Evolutionary conservation across 2,113 vertebrate species (phyloP).

Genomic region (Tenebrosternarchus preto): DNA sequence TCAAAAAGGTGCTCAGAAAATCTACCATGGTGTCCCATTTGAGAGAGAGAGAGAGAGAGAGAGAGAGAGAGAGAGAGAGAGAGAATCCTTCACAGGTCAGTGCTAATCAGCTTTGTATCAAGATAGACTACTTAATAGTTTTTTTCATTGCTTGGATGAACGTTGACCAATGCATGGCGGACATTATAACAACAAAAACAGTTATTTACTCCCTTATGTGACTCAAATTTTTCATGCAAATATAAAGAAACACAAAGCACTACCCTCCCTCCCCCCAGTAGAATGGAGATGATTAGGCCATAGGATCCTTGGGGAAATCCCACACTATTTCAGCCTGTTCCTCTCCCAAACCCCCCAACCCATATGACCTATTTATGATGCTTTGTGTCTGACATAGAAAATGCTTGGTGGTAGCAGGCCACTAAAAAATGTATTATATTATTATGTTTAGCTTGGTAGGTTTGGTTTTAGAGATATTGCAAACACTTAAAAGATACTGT

Average conservation of each 20-base stretch:
- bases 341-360: neutral
- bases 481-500: neutral
- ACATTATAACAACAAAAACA: too few species aligned
- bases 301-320: slow-evolving; percentile 10
- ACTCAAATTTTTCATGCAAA: neutral
- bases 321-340: neutral
- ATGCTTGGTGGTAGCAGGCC: slow-evolving; percentile 1
- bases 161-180: too few species aligned
- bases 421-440: neutral
- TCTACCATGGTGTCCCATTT: too few species aligned
- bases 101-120: too few species aligned
- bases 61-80: too few species aligned
- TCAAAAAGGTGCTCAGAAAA: too few species aligned
- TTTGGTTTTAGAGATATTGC: neutral
- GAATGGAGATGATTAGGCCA: slow-evolving; percentile 10
- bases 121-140: too few species aligned
- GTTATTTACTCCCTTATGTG: slow-evolving; percentile 6
- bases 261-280: neutral
- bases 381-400: slow-evolving; percentile 1
- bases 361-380: slow-evolving; percentile 13
- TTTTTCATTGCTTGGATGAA: too few species aligned
- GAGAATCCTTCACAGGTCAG: too few species aligned
- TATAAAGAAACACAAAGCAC: neutral
- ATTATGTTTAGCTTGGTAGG: neutral
- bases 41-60: too few species aligned